phyloP scores from a whole-genome alignment of 2,888 invertebrate species.

The Lasioglossum calceatum region DNA sequence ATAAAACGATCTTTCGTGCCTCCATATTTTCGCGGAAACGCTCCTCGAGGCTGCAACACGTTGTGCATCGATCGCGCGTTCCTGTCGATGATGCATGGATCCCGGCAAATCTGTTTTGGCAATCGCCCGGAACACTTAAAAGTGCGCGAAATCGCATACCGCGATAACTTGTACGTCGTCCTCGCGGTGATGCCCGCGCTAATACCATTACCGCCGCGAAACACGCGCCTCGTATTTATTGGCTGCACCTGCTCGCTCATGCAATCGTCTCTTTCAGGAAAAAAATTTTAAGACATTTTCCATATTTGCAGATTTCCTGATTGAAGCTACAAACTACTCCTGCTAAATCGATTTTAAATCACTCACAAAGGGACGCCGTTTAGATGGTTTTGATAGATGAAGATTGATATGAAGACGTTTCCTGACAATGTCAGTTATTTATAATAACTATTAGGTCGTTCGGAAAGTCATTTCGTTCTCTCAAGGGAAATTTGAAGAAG shows the following conservation, averaged over 20 bases:
- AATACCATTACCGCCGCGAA: neutral
- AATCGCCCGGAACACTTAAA: conserved; percentile 7
- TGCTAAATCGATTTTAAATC: no score
- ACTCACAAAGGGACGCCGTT: no score
- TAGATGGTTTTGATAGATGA: no score
- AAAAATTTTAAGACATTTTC: neutral
- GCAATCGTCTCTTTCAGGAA: neutral
- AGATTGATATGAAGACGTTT: no score
- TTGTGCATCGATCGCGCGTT: neutral
- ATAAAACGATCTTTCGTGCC: neutral
- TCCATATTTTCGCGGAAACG: neutral
- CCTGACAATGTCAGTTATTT: no score
- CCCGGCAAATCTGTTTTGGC: conserved; percentile 1
- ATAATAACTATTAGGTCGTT: no score
- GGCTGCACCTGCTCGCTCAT: neutral
- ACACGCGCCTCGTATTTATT: neutral
- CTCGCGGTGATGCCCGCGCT: neutral
- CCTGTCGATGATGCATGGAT: neutral
- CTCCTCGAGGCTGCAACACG: neutral
- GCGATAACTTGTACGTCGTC: conserved; percentile 5
- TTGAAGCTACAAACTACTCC: no score
- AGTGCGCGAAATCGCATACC: conserved; percentile 3
- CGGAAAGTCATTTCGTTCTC: no score
- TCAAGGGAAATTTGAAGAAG: no score
- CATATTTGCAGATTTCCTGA: neutral